Evolutionary conservation across 2,797 vertebrate genomes (phyloP).

Genomic region (Poecilia wingei): DNA sequence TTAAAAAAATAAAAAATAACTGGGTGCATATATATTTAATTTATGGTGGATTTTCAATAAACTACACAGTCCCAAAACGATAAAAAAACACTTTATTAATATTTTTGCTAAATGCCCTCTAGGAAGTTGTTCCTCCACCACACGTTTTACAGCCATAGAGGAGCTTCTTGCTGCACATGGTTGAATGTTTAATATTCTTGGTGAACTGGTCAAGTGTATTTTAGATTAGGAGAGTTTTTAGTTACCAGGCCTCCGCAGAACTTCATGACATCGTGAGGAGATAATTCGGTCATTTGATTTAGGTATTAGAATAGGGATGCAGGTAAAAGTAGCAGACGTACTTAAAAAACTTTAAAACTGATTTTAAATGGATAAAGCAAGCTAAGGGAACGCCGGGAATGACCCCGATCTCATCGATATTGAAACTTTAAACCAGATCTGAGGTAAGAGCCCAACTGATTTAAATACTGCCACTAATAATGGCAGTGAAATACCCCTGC

Average conservation of each 20-base stretch:
- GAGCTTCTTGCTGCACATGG: not conserved
- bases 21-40: not conserved
- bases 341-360: not conserved
- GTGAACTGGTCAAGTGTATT: not conserved
- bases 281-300: not conserved
- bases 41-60: not conserved
- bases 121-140: not conserved
- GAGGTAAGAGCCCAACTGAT: not conserved
- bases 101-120: not conserved
- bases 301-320: not conserved
- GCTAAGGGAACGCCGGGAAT: not conserved
- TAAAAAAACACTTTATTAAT: not conserved
- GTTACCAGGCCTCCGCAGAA: not conserved
- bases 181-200: not conserved
- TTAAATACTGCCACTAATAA: not conserved
- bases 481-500: not conserved
- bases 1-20: not conserved
- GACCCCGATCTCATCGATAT: not conserved
- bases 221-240: not conserved
- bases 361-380: not conserved
- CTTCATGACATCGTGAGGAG: not conserved
- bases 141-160: not conserved
- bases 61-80: not conserved
- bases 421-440: not conserved
- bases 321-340: not conserved